Conservation (phyloP, 2,888 invertebrate genomes). For the Limnephilus auricula region DNA sequence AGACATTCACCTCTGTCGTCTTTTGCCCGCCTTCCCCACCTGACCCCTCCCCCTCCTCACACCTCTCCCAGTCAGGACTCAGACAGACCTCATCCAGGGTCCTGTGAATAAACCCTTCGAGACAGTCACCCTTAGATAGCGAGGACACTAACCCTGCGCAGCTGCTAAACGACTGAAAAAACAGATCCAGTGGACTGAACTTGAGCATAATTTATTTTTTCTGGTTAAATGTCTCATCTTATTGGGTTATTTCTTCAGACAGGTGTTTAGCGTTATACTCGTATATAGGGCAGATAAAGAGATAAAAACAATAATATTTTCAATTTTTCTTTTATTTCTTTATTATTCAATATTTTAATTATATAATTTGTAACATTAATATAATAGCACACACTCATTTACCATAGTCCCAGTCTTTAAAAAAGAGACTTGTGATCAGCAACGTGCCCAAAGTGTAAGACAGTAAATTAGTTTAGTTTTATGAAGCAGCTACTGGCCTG, state of each 20-base stretch:
- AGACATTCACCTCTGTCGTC: constrained; percentile 40
- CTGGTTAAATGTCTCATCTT: background rate
- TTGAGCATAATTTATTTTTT: background rate
- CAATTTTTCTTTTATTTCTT: background rate
- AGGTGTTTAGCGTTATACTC: background rate
- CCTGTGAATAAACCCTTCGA: constrained; percentile 52
- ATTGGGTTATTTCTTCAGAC: background rate
- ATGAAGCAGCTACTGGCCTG: no score
- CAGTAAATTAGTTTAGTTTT: no score
- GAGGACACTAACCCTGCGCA: constrained; percentile 55
- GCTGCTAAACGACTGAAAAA: constrained; percentile 19
- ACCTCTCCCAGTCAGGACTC: background rate
- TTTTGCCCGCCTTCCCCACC: background rate
- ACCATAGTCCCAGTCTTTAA: no score
- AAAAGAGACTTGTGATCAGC: no score
- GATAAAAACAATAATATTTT: background rate
- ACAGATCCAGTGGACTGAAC: background rate
- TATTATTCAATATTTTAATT: no score
- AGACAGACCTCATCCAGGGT: constrained; percentile 32
- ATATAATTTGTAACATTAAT: no score
- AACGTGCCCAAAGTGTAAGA: no score
- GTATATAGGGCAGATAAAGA: background rate
- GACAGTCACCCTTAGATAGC: constrained; percentile 49
- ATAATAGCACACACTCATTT: no score
- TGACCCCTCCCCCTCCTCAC: background rate